phyloP scores from a whole-genome alignment of 2,888 invertebrate genomes.

The Thyatira batis region DNA sequence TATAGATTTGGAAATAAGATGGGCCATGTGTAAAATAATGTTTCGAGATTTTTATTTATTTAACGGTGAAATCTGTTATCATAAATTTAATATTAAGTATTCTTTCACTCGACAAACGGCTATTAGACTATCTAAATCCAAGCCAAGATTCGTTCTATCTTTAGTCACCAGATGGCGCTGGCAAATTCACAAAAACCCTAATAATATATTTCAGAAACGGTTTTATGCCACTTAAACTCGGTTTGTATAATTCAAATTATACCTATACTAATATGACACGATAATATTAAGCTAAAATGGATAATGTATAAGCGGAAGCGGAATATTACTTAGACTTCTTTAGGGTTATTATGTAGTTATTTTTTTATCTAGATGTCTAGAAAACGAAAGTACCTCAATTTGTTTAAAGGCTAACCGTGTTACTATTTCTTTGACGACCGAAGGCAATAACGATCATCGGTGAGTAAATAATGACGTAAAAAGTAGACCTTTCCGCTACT shows the following conservation, averaged over 20 bases:
- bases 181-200: not conserved
- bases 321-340: not conserved
- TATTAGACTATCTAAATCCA: not conserved
- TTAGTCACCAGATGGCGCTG: not conserved
- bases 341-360: not conserved
- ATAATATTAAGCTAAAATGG: slow-evolving; percentile 26
- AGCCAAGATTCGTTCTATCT: not conserved
- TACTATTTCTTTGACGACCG: too few relatives aligned
- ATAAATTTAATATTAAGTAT: too few relatives aligned
- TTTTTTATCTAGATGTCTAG: too few relatives aligned
- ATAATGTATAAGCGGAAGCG: slow-evolving; percentile 14
- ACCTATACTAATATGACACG: slow-evolving; percentile 20
- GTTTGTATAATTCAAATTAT: slow-evolving; percentile 19
- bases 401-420: too few relatives aligned
- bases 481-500: too few relatives aligned
- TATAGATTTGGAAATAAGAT: too few relatives aligned
- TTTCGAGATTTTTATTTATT: too few relatives aligned
- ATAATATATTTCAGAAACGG: not conserved
- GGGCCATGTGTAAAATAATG: too few relatives aligned
- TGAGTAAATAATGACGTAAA: too few relatives aligned
- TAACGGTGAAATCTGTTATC: too few relatives aligned
- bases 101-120: not conserved
- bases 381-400: too few relatives aligned
- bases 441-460: too few relatives aligned
- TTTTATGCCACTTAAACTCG: not conserved